Evolutionary conservation across 1,140 invertebrate species (phyloP).

Genomic region (Bombus turneri): DNA sequence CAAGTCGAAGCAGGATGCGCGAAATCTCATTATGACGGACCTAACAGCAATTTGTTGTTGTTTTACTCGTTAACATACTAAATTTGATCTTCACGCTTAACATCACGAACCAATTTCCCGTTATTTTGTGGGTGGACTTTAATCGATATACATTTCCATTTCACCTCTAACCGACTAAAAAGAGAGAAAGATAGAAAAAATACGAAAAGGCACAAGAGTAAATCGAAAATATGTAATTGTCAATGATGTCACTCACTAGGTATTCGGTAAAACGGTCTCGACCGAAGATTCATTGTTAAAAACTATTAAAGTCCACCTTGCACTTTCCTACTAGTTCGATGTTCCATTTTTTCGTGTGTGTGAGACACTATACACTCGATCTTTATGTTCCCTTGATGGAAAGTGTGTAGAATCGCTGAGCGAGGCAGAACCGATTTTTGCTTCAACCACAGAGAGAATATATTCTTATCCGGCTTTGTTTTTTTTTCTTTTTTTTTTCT

Average conservation of each 20-base stretch:
- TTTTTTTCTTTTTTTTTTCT: background rate
- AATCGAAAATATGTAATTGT: background rate
- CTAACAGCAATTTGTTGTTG: slow-evolving; percentile 3
- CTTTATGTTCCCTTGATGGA: slow-evolving; percentile 30
- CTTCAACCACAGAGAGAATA: slow-evolving; percentile 4
- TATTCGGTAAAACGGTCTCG: slow-evolving; percentile 5
- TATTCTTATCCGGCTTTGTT: slow-evolving; percentile 32
- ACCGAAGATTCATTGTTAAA: slow-evolving; percentile 52
- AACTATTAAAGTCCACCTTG: slow-evolving; percentile 80
- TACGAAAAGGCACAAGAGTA: background rate
- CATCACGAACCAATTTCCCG: slow-evolving; percentile 20
- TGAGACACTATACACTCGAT: slow-evolving; percentile 31
- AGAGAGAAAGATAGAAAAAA: slow-evolving; percentile 37
- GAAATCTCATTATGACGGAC: background rate
- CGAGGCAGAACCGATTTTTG: slow-evolving; percentile 41
- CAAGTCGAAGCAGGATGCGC: background rate
- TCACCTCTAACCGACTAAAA: slow-evolving; percentile 58
- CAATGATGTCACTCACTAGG: background rate
- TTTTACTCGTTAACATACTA: slow-evolving; percentile 28
- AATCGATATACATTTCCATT: slow-evolving; percentile 71
- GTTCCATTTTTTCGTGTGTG: slow-evolving; percentile 53
- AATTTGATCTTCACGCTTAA: slow-evolving; percentile 30
- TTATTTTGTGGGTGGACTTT: slow-evolving; percentile 79
- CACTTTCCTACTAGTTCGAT: slow-evolving; percentile 38
- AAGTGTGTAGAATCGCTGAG: slow-evolving; percentile 47